phyloP scores from a whole-genome alignment of 2,113 vertebrate species.

The Alouatta palliata region DNA sequence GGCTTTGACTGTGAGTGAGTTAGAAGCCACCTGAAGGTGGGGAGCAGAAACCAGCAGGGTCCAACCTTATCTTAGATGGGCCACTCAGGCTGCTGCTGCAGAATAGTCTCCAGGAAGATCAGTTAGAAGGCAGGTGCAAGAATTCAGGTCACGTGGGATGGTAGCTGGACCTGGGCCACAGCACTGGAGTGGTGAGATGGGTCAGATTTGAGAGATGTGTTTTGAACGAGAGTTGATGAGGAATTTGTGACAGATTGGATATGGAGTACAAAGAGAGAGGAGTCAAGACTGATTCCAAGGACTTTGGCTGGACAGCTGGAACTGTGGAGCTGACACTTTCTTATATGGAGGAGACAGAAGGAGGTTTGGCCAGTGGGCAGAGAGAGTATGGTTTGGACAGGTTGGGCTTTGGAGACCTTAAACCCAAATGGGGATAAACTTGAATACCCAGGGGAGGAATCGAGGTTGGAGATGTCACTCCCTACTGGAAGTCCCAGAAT shows the following conservation, averaged over 20 bases:
- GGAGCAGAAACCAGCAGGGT: not conserved
- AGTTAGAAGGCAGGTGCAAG: no score
- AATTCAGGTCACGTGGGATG: not conserved
- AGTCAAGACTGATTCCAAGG: not conserved
- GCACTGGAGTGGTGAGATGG: not conserved
- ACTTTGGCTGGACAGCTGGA: not conserved
- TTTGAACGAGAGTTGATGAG: not conserved
- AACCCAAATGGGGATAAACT: not conserved
- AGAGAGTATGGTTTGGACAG: not conserved
- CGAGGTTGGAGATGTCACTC: not conserved
- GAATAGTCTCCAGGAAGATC: not conserved
- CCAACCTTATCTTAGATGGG: not conserved
- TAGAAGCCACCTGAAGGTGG: not conserved
- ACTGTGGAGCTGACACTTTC: not conserved
- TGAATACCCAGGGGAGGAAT: not conserved
- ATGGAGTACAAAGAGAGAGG: not conserved
- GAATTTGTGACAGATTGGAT: not conserved
- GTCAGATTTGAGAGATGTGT: not conserved
- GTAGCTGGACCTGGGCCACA: not conserved
- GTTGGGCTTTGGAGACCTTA: not conserved
- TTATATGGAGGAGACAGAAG: not conserved
- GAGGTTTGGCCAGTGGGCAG: not conserved
- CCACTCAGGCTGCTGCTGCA: not conserved
- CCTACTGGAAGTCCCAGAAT: not conserved
- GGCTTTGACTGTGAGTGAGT: not conserved